phyloP scores from a whole-genome alignment of 2,797 vertebrate genomes.

The Pempheris klunzingeri region DNA sequence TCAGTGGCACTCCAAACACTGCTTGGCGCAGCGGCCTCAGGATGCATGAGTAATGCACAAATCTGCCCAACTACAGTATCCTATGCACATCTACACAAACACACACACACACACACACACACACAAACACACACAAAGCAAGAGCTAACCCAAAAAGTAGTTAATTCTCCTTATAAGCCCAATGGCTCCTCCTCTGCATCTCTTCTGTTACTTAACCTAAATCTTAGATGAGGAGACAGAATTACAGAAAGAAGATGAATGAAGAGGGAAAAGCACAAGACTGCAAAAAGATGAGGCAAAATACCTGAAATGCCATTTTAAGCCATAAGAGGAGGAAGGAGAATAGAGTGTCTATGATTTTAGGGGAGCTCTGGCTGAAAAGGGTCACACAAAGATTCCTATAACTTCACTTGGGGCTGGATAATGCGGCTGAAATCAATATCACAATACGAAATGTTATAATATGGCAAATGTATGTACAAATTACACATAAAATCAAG shows the following conservation, averaged over 20 bases:
- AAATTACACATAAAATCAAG: not conserved
- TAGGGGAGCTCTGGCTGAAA: constrained; percentile 5
- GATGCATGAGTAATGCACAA: constrained; percentile 81
- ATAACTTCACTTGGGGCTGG: not conserved
- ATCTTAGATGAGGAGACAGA: constrained; percentile 33
- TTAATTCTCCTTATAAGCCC: constrained; percentile 36
- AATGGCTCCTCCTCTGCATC: constrained; percentile 32
- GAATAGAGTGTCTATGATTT: not conserved
- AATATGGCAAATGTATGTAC: not conserved
- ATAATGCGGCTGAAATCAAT: constrained; percentile 4
- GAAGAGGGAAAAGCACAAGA: constrained; percentile 5
- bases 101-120: constrained; percentile 18
- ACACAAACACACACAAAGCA: constrained; percentile 20
- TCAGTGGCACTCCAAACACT: constrained; percentile 62
- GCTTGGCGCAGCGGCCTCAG: constrained; percentile 64
- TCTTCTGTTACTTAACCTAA: constrained; percentile 37
- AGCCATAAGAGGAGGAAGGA: constrained; percentile 11
- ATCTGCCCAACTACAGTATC: constrained; percentile 78
- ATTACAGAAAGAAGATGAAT: constrained; percentile 15
- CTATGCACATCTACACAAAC: constrained; percentile 51
- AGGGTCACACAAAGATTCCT: constrained; percentile 5
- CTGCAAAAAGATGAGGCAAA: constrained; percentile 9
- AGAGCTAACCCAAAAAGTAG: constrained; percentile 33
- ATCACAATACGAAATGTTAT: too few species aligned
- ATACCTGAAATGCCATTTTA: constrained; percentile 12